These are phyloP conservation scores for Melospiza georgiana DNA, from an alignment of 2,113 vertebrate genomes.

Conservation along the genomic window DNA sequence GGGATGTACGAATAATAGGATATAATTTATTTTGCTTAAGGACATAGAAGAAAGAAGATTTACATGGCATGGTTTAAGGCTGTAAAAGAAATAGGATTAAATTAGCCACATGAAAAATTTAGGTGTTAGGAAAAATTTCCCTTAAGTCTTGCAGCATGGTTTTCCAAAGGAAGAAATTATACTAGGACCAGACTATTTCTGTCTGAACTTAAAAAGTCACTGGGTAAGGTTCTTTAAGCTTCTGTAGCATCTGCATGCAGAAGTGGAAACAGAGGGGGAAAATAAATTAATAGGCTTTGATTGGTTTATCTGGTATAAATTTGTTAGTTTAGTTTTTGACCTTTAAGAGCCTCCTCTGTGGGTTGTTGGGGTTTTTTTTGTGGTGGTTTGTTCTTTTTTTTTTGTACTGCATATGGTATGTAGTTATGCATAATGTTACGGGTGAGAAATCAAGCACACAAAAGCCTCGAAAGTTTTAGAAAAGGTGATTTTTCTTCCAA, in stretches of 20 bases:
- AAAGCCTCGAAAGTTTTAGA: background rate
- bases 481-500: background rate
- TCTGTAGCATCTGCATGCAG: background rate
- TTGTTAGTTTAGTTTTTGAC: constrained; percentile 31
- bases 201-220: background rate
- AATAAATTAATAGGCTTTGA: background rate
- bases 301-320: background rate
- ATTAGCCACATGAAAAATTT: constrained; percentile 28
- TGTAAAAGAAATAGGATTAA: constrained; percentile 28
- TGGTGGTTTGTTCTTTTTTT: background rate
- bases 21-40: constrained; percentile 20
- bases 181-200: background rate
- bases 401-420: background rate
- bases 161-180: background rate
- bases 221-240: background rate
- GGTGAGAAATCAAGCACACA: constrained; percentile 37
- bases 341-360: constrained; percentile 26
- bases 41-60: background rate
- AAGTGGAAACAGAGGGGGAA: background rate
- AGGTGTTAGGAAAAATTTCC: background rate
- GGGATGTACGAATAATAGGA: constrained; percentile 2
- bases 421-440: background rate
- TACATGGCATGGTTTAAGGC: background rate
- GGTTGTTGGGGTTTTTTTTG: background rate
- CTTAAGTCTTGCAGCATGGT: background rate